Evolutionary conservation across 1,140 invertebrate species (phyloP).

Genomic region (Drosophila kohkoa): DNA sequence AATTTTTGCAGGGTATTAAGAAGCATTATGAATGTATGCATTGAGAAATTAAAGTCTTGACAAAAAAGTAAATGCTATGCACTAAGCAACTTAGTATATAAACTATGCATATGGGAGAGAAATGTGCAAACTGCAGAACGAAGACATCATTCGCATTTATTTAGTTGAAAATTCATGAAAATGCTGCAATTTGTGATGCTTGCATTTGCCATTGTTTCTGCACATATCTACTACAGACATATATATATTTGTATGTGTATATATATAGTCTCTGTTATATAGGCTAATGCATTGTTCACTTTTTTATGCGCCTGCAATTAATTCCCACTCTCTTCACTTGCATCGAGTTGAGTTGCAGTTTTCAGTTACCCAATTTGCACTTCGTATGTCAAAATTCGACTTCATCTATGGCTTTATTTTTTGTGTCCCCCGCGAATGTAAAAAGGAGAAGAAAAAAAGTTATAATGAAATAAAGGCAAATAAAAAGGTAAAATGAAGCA

Average conservation of each 20-base stretch:
- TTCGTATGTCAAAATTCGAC: neutral
- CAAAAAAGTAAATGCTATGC: too few relatives aligned
- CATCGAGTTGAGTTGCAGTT: neutral
- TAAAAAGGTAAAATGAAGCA: conserved; percentile 55
- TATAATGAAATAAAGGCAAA: too few relatives aligned
- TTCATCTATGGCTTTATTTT: neutral
- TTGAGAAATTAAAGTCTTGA: too few relatives aligned
- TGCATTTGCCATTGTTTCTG: too few relatives aligned
- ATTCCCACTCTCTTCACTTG: neutral
- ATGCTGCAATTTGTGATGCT: too few relatives aligned
- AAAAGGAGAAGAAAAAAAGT: too few relatives aligned
- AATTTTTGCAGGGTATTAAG: too few relatives aligned
- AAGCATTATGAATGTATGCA: too few relatives aligned
- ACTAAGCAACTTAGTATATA: too few relatives aligned
- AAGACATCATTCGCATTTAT: neutral
- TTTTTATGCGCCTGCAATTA: neutral
- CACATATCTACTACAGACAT: too few relatives aligned
- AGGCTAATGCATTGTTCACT: neutral
- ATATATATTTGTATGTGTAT: too few relatives aligned
- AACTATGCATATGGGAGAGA: neutral
- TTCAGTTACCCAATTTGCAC: neutral
- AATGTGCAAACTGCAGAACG: neutral
- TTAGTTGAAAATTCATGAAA: neutral
- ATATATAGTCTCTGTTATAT: too few relatives aligned
- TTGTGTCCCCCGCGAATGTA: neutral